phyloP scores from a whole-genome alignment of 2,113 vertebrate genomes.

The Pollachius pollachius region DNA sequence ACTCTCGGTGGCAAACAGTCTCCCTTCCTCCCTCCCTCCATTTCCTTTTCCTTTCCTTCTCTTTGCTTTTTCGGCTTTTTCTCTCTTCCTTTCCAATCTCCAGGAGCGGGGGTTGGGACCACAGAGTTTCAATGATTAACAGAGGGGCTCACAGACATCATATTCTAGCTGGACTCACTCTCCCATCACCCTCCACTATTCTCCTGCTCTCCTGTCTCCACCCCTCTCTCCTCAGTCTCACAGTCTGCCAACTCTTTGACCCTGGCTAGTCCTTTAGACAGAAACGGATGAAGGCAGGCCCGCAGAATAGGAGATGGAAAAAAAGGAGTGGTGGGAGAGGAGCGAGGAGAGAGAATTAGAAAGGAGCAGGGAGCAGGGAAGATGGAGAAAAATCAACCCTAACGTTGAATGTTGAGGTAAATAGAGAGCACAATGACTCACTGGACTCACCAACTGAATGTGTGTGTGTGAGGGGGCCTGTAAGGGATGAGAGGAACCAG shows the following conservation, averaged over 20 bases:
- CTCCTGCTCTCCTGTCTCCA: constrained; percentile 28
- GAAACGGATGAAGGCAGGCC: constrained; percentile 12
- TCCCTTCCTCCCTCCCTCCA: constrained; percentile 39
- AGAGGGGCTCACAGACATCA: constrained; percentile 56
- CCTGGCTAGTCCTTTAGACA: constrained; percentile 60
- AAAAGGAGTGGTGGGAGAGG: constrained; percentile 9
- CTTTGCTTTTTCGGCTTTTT: constrained; percentile 24
- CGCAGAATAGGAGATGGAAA: constrained; percentile 10
- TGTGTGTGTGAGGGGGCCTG: constrained; percentile 2
- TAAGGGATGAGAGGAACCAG: constrained; percentile 26
- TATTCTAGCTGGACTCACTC: constrained; percentile 54
- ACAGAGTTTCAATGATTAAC: constrained; percentile 71
- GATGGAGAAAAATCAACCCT: neutral
- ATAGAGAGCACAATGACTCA: constrained; percentile 31
- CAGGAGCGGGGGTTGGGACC: constrained; percentile 60
- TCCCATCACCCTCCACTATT: constrained; percentile 30
- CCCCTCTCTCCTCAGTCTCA: constrained; percentile 43
- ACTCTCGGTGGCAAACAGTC: constrained; percentile 61
- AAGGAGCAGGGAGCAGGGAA: constrained; percentile 30
- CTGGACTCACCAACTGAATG: no score
- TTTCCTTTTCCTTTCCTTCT: constrained; percentile 47
- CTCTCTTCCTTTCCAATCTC: constrained; percentile 52
- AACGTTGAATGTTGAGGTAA: constrained; percentile 33
- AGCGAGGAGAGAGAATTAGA: constrained; percentile 15
- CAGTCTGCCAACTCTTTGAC: constrained; percentile 61